Evolutionary conservation across 2,888 invertebrate species (phyloP), one percentile per base, ranked within the genome.

Genomic region (Monochamus alternatus): DNA sequence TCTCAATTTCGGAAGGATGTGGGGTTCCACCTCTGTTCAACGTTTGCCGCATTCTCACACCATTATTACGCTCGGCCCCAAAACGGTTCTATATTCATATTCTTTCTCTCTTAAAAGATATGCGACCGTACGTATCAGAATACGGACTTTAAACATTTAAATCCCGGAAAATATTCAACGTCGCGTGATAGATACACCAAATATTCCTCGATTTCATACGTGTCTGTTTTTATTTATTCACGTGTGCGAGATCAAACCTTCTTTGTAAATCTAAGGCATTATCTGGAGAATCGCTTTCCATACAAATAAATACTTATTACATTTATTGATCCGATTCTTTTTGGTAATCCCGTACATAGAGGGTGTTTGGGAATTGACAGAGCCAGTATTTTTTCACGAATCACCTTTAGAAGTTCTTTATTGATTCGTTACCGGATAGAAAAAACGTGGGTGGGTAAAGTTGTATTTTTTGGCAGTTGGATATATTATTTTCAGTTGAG

Each of bases 21-120:
- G 47, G 44, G 44, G 30, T 22, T 47, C 64, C 64, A 14, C 38
- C 43, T 14, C 38, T 55, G 43, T 68, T 68, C 68, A 32, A 68
- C 58, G 38, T 66, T 43, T 44, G 14, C 68, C 59, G 43, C 68
- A 59, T 68, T 68, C 58, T 68, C 68, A 68, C 58, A 22, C 58
- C 58, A 59, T 68, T 68, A 68, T 68, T 68, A 68, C 14, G 58
- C 58, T 43, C 58, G 9, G 43, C 58, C 58, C 44, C 12, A n/a
- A 52, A 7, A 14, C 55, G 32, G 59, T 68, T 67, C 68, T 38
- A 43, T 68, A 68, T 38, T 22, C 58, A 68, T 59, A 43, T 68
- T 68, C 68, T 68, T 68, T 22, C 58, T 58, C 68, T 43, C 59
- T 32, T 68, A 58, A 55, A 66, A 68, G 43, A 68, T 68, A 68